phyloP scores from a whole-genome alignment of 35 echinoderm and acorn worm species.

The Apostichopus californicus region DNA sequence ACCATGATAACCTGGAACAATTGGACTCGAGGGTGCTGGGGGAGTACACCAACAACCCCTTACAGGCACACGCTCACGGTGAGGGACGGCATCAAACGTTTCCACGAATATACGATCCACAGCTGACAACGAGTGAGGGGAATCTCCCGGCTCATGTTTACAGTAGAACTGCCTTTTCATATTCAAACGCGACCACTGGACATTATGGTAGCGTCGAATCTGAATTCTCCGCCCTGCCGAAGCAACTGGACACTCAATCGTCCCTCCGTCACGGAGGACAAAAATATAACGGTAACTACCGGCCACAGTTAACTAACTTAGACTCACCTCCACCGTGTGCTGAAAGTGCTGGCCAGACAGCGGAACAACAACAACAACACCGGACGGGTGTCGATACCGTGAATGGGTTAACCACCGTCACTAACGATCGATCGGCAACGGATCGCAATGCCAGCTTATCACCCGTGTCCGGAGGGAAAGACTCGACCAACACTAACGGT shows the following conservation, averaged over 20 bases:
- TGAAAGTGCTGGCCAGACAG: constrained; percentile 37
- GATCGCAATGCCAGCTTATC: constrained; percentile 18
- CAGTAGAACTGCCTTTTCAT: constrained; percentile 46
- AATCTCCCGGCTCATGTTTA: constrained; percentile 38
- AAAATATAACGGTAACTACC: constrained; percentile 48
- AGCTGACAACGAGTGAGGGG: constrained; percentile 3
- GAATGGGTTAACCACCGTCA: constrained; percentile 7
- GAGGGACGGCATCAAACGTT: constrained; percentile 12
- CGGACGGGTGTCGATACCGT: neutral
- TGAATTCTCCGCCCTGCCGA: constrained; percentile 40
- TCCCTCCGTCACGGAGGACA: neutral
- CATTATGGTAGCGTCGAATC: constrained; percentile 48
- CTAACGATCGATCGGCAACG: neutral
- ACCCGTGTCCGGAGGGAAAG: constrained; percentile 20
- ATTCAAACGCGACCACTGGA: constrained; percentile 39
- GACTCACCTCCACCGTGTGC: constrained; percentile 43
- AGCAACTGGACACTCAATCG: constrained; percentile 26
- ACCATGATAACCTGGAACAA: constrained; percentile 27
- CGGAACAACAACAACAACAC: neutral
- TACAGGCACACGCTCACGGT: constrained; percentile 44
- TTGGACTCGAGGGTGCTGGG: constrained; percentile 4
- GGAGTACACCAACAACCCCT: constrained; percentile 19
- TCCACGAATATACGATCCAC: constrained; percentile 46
- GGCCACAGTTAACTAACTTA: constrained; percentile 46
- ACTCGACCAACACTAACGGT: neutral